Conservation (phyloP, 2,888 invertebrate genomes). For the Anarsia innoxiella region DNA sequence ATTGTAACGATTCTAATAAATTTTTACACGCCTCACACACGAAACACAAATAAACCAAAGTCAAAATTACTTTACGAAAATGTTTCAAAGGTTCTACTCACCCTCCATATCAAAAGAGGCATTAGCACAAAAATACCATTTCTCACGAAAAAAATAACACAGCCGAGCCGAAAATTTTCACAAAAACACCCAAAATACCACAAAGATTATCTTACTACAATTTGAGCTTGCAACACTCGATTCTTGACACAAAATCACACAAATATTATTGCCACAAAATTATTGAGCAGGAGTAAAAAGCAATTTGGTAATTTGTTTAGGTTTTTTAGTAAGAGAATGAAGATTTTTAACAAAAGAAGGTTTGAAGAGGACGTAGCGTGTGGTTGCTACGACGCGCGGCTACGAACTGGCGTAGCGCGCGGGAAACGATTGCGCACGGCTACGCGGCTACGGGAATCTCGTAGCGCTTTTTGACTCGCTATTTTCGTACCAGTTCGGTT, state of each 20-base stretch:
- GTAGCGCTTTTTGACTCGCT: background rate
- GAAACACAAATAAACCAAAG: no score
- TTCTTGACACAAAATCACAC: background rate
- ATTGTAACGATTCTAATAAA: no score
- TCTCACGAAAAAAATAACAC: background rate
- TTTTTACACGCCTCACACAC: no score
- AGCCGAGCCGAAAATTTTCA: background rate
- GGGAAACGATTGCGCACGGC: slow-evolving; percentile 18
- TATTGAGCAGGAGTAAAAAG: no score
- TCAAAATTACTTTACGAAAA: no score
- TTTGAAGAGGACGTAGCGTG: slow-evolving; percentile 1
- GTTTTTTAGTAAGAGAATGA: slow-evolving; percentile 8
- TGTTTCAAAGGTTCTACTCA: no score
- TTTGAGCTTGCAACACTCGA: background rate
- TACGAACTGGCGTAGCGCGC: slow-evolving; percentile 19
- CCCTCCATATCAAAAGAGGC: no score
- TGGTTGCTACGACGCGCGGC: slow-evolving; percentile 3
- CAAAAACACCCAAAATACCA: slow-evolving; percentile 1
- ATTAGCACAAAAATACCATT: no score
- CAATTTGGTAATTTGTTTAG: no score
- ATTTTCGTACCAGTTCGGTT: no score
- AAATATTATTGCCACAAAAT: background rate
- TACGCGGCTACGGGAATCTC: background rate
- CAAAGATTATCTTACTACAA: slow-evolving; percentile 1
- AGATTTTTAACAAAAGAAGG: slow-evolving; percentile 7